phyloP scores from a whole-genome alignment of 2,888 invertebrate genomes.

The Gasteruption jaculator region DNA sequence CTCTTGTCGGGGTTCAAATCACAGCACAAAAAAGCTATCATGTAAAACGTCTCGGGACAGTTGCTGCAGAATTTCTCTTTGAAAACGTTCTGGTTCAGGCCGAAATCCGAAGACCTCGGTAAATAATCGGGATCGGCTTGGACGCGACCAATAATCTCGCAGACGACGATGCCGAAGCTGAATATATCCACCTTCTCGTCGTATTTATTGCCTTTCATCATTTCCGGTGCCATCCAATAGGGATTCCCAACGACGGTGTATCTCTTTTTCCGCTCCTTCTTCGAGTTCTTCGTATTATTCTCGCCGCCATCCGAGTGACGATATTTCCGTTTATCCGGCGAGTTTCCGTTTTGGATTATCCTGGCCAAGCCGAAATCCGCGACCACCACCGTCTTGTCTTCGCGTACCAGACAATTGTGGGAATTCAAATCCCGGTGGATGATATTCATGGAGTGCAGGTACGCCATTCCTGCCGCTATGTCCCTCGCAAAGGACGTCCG shows the following conservation, averaged over 20 bases:
- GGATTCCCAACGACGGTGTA: constrained; percentile 97
- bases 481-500: constrained; percentile 84
- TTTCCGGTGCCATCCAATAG: constrained; percentile 98
- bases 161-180: constrained; percentile 91
- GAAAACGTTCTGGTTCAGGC: constrained; percentile 82
- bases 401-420: constrained; percentile 87
- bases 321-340: constrained; percentile 45
- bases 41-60: constrained; percentile 85
- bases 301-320: constrained; percentile 48
- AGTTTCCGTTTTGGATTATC: constrained; percentile 60
- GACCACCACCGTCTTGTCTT: constrained; percentile 89
- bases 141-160: constrained; percentile 94
- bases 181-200: constrained; percentile 96
- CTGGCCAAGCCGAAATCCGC: constrained; percentile 94
- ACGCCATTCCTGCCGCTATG: constrained; percentile 90
- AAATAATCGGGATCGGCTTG: constrained; percentile 93
- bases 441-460: constrained; percentile 90
- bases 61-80: constrained; percentile 77
- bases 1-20: constrained; percentile 87
- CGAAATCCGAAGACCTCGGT: constrained; percentile 88
- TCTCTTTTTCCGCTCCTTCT: constrained; percentile 72
- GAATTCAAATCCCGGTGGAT: constrained; percentile 95
- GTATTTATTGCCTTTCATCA: constrained; percentile 95
- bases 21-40: constrained; percentile 85
- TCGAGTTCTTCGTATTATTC: constrained; percentile 58